These are phyloP conservation scores for Omphaloscelis lunosa DNA, from an alignment of 2,888 invertebrate genomes.

Conservation along the genomic window DNA sequence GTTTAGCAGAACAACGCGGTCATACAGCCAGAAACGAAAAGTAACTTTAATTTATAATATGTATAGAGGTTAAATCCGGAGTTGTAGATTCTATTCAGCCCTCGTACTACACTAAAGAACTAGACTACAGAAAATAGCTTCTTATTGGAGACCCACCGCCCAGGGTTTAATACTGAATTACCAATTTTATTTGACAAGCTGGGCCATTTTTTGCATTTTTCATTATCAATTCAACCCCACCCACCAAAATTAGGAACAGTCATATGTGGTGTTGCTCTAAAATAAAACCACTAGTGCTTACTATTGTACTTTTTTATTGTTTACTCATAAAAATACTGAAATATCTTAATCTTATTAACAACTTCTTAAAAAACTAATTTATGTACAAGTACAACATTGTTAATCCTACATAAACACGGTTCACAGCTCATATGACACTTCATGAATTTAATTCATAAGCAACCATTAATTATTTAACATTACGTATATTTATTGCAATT, in stretches of 20 bases:
- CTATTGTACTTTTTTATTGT: constrained; percentile 44
- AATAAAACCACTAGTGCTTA: constrained; percentile 3
- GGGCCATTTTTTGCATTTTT: background rate
- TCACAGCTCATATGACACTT: constrained; percentile 48
- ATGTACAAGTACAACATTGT: constrained; percentile 48
- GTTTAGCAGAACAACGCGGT: no score
- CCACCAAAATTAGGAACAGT: background rate
- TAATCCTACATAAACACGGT: constrained; percentile 23
- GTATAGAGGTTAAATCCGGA: no score
- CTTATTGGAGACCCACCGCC: no score
- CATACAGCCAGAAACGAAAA: no score
- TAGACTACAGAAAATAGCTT: no score
- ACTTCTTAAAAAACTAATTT: constrained; percentile 38
- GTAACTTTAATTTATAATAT: no score
- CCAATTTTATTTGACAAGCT: no score
- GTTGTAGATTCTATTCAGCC: no score
- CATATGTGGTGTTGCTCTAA: background rate
- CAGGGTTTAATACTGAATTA: no score
- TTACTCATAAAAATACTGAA: constrained; percentile 60
- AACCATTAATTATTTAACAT: background rate
- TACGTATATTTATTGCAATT: constrained; percentile 42
- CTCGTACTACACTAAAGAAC: no score
- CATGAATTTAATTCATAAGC: constrained; percentile 45
- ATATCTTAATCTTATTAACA: constrained; percentile 39
- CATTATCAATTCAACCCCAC: background rate